Base-by-base conservation (phyloP, 2,113 vertebrate species). In the Pseudorectes ferrugineus region DNA sequence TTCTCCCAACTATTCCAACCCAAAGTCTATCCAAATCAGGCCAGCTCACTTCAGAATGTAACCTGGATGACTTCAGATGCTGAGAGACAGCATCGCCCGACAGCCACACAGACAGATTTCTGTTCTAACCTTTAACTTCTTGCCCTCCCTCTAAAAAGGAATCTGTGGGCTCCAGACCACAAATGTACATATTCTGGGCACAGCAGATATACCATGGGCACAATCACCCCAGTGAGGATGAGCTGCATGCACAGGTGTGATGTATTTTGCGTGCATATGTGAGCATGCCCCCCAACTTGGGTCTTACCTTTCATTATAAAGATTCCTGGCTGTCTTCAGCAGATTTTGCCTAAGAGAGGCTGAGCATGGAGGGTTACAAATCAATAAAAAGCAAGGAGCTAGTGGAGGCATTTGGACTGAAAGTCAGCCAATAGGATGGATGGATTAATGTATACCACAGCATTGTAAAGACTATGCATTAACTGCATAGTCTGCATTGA, bases 291-390 rank as follows among this genome's bases (percentile, higher is more conserved):
- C 35, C 22, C 54, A 76, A 1, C 24, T 58, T 45, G 51, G 45
- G 58, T 89, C 95, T 89, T 89, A 94, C 66, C 85, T 95, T 89
- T 72, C 45, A 49, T 25, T 48, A 26, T 26, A 83, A 23, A 68
- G 93, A 95, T 54, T 92, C 77, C 73, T 91, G 80, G 28, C 45
- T 84, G 73, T 89, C 92, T 91, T 91, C 87, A 89, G 46, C 62
- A 85, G 62, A 82, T 65, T 85, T 76, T 91, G 85, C 38, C 81
- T 85, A 58, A 76, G 78, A 75, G 58, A 93, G 74, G 71, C 89
- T 95, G 46, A 92, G 93, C 58, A 83, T 6, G 74, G 78, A 91
- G 81, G 48, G 43, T 94, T 66, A 91, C 14, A 94, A 80, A 87
- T 83, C 35, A 92, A 86, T 46, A 62, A 92, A 49, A 89, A 85